Evolutionary conservation across 2,888 invertebrate genomes (phyloP), one percentile per base, ranked within the genome.

Genomic region (Spialia ferax): DNA sequence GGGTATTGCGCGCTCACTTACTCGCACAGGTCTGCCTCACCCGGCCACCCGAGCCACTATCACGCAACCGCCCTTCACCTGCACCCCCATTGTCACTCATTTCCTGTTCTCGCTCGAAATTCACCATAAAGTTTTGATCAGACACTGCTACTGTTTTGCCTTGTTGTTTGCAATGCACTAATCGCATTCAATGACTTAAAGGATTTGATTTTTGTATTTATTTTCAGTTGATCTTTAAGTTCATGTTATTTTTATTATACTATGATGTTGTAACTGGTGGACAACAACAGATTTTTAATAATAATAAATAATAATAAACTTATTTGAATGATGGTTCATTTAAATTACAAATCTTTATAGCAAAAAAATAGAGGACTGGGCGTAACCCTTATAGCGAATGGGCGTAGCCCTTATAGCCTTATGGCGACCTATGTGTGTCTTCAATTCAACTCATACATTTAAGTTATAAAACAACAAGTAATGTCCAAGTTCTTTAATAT

Each of bases 1-100:
- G 93, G 94, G 94, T 94, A 94, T 93, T 94, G 92, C 93, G 93
- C 93, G 93, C 93, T 93, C 93, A 90, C 93, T 93, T 92, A 90
- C 91, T 93, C 89, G 91, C 93, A 89, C 93, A 93, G 93, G 93
- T 93, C 92, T 92, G 93, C 87, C 85, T 32, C 32, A 32, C 32
- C 32, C 32, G 6, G 26, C 26, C 26, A 26, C 26, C 26, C 26
- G 4, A 32, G 32, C 32, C 32, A 8, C 32, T 32, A n/a, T n/a
- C n/a, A 87, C 89, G 82, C 80, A 71, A 69, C 80, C 82, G 78
- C 78, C 80, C 81, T 83, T 74, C 82, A 74, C 82, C 22, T 11
- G 50, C 57, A 38, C 38, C 22, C 63, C 32, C 79, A 80, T 81
- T 78, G 83, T 45, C 50, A 50, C 48, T 22, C 59, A 5, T 11